Evolutionary conservation across 2,888 invertebrate species (phyloP).

Genomic region (Agelastica alni): DNA sequence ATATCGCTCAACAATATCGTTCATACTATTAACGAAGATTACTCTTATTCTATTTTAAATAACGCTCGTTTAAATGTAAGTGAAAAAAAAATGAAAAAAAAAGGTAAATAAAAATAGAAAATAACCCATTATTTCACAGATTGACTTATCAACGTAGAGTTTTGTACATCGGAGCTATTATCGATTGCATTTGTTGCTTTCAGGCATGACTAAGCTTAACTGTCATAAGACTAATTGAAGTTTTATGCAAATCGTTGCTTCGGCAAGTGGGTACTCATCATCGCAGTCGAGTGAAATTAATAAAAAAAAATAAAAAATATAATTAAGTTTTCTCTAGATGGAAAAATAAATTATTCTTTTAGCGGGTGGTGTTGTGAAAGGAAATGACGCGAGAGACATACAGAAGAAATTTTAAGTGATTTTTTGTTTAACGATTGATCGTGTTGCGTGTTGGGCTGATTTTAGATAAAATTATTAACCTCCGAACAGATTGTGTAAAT

Average conservation of each 20-base stretch:
- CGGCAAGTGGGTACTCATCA: constrained; percentile 2
- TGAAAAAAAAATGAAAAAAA: not conserved
- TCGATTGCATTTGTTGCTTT: constrained; percentile 11
- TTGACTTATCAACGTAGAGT: not conserved
- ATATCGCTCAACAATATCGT: no score
- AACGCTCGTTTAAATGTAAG: no score
- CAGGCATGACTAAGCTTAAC: constrained; percentile 16
- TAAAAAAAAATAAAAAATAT: no score
- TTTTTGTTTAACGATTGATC: not conserved
- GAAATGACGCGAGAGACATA: constrained; percentile 1
- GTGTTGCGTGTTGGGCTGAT: no score
- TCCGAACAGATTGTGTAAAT: no score
- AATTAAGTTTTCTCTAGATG: constrained; percentile 19
- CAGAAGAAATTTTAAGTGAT: not conserved
- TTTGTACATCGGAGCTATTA: not conserved
- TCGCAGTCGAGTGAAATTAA: constrained; percentile 13
- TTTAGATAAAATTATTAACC: no score
- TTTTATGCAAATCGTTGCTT: constrained; percentile 18
- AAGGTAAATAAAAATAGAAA: not conserved
- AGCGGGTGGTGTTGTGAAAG: constrained; percentile 11
- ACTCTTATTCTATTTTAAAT: no score
- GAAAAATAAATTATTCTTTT: constrained; percentile 19
- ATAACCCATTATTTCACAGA: not conserved
- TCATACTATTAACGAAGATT: no score
- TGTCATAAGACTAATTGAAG: constrained; percentile 23